Conservation (phyloP, 2,113 vertebrate genomes). For the Lepisosteus oculatus region DNA sequence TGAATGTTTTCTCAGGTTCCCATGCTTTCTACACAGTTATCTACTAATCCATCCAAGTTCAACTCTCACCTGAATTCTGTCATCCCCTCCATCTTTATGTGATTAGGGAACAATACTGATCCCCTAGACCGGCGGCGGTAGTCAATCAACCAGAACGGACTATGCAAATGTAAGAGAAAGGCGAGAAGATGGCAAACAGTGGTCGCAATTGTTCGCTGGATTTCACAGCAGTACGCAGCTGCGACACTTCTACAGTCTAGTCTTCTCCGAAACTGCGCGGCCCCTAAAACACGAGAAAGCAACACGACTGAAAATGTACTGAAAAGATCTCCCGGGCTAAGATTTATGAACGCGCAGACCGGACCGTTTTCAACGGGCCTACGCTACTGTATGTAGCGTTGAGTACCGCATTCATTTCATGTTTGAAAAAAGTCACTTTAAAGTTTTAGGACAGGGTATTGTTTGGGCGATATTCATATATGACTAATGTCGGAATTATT, state of each 20-base stretch:
- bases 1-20: slow-evolving; percentile 35
- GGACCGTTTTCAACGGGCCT: too few relatives aligned
- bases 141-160: slow-evolving; percentile 81
- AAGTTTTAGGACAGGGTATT: too few relatives aligned
- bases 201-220: slow-evolving; percentile 68
- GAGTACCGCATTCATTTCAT: too few relatives aligned
- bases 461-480: too few relatives aligned
- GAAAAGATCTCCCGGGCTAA: too few relatives aligned
- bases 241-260: slow-evolving; percentile 48
- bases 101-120: slow-evolving; percentile 75
- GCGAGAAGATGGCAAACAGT: slow-evolving; percentile 70
- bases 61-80: slow-evolving; percentile 76
- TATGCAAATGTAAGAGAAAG: slow-evolving; percentile 76
- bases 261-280: too few relatives aligned
- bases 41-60: slow-evolving; percentile 52
- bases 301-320: slow-evolving; percentile 11
- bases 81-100: slow-evolving; percentile 69
- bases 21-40: slow-evolving; percentile 42
- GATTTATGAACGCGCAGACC: too few relatives aligned
- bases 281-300: background rate
- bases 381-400: too few relatives aligned
- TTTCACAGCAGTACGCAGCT: slow-evolving; percentile 79
- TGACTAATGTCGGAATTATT: too few relatives aligned
- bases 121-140: slow-evolving; percentile 57
- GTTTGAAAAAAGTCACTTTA: too few relatives aligned